phyloP scores from a whole-genome alignment of 2,797 vertebrate genomes.

The Hirundo rustica region DNA sequence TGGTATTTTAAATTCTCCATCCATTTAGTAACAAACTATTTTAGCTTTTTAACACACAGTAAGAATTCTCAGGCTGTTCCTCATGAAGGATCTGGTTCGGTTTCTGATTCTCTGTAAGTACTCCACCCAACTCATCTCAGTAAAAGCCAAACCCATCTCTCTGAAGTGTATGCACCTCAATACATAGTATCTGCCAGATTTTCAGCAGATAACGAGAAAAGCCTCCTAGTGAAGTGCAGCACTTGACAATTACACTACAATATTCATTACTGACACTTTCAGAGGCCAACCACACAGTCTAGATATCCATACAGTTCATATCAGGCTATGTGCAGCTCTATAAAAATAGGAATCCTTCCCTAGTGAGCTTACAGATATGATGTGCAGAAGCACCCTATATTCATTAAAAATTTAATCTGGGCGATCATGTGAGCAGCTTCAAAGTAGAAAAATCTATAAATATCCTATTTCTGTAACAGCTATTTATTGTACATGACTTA shows the following conservation, averaged over 20 bases:
- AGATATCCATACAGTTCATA: neutral
- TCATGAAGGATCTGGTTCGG: neutral
- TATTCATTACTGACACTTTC: neutral
- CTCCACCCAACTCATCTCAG: neutral
- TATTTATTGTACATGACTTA: neutral
- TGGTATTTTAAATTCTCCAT: neutral
- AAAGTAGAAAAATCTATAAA: neutral
- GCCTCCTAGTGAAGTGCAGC: neutral
- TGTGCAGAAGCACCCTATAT: neutral
- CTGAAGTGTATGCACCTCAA: neutral
- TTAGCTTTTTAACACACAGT: neutral
- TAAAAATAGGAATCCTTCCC: neutral
- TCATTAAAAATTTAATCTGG: neutral
- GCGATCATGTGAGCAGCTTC: neutral
- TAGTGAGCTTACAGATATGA: neutral
- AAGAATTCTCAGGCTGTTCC: neutral
- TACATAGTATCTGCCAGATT: neutral
- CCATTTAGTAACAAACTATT: neutral
- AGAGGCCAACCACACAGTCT: neutral
- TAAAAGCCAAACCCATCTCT: neutral
- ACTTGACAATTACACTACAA: neutral
- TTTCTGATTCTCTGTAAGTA: neutral
- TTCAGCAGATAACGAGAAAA: neutral
- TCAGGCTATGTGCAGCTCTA: neutral
- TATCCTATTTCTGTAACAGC: neutral